Base-by-base conservation (phyloP, 2,113 vertebrate species). In the Colistium nudipinnis region DNA sequence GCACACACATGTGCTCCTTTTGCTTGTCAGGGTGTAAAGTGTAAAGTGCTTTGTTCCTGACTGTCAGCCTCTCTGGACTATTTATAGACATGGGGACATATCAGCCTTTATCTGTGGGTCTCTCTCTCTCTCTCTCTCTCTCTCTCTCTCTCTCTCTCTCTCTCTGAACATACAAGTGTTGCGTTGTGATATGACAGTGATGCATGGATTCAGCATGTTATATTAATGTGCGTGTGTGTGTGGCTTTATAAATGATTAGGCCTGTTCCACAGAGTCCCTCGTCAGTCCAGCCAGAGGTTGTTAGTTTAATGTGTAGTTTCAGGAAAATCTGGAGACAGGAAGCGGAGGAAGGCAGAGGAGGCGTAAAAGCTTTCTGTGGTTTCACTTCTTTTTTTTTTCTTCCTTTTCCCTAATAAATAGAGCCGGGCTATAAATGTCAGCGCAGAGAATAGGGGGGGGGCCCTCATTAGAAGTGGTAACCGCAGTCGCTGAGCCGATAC, bases 21-120 rank as follows among this genome's bases (percentile, higher is more conserved):
- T 57, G 67, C 81, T 77, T 85, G 81, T 91, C 84, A 85, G 81
- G 78, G 67, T 57, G 65, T 71, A 70, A 84, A 80, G 85, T 90
- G 88, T 86, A 82, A 91, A 87, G 87, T 88, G 88, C 88, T 89
- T 87, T 89, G 83, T 91, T 88, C 85, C 78, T 81, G 82, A 86
- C 85, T 75, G 74, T 85, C 88, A 84, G 87, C 59, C 87, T 89
- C 80, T 80, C 76, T 71, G 60, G 71, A 76, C 87, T 93, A 91
- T 92, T 91, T 91, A 90, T 92, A 93, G 90, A 85, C 79, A 77
- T 54, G 74, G 73, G 76, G 80, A 87, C 80, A 81, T 82, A 76
- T 81, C 80, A 82, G 84, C 85, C 55, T 88, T 89, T 81, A 87
- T 86, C 80, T 82, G 25, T 28, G 43, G 79, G 47, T 76, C 87